Percentiles rank a stretch among this genome's conserved stretches.
phyloP scores from a whole-genome alignment of 2,113 vertebrate species.

The Euleptes europaea region DNA sequence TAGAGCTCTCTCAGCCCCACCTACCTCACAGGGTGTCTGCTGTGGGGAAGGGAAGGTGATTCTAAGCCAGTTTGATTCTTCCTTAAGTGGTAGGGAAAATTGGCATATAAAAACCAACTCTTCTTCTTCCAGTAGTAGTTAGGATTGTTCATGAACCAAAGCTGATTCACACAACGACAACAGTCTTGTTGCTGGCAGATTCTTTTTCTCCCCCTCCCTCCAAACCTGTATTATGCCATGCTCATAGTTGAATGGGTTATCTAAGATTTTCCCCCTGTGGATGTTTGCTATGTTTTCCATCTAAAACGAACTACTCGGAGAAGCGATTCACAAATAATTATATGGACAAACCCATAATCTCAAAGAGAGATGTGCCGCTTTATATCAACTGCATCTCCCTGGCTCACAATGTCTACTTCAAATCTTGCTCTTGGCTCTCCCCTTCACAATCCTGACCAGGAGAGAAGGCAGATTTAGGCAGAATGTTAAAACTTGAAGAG shows the following conservation, averaged over 20 bases:
- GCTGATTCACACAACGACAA: background rate
- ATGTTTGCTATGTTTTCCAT: background rate
- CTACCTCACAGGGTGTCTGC: too few relatives aligned
- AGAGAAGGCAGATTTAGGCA: background rate
- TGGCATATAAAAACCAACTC: too few relatives aligned
- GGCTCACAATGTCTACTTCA: background rate
- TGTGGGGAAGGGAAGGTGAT: too few relatives aligned
- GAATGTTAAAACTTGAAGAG: background rate
- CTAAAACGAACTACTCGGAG: background rate
- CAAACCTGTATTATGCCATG: background rate
- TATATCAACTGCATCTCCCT: background rate
- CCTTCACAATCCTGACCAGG: too few relatives aligned
- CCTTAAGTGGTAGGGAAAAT: too few relatives aligned
- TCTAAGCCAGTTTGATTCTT: too few relatives aligned
- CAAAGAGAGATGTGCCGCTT: background rate
- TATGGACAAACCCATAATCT: background rate
- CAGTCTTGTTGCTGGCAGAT: too few relatives aligned
- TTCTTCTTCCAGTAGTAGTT: too few relatives aligned
- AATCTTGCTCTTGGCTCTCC: background rate
- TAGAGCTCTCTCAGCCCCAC: too few relatives aligned
- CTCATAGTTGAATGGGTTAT: background rate
- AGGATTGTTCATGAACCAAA: background rate
- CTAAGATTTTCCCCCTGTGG: background rate
- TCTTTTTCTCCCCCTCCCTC: background rate
- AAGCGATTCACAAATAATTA: slow-evolving; percentile 14